phyloP scores from a whole-genome alignment of 2,797 vertebrate genomes.

The Scyliorhinus canicula region DNA sequence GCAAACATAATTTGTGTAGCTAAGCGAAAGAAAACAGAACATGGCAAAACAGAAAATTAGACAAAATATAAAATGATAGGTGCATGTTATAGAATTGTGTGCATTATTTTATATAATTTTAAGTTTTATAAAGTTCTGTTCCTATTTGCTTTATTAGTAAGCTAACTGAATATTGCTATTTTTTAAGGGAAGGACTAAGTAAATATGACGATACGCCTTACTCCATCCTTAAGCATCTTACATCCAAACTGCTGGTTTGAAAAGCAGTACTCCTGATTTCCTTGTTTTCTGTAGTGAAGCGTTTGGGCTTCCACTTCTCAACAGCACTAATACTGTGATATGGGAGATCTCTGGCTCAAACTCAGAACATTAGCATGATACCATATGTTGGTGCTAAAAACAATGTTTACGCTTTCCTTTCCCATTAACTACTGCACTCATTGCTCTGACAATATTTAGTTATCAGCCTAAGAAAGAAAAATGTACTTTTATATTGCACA shows the following conservation, averaged over 20 bases:
- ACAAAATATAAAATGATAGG: neutral
- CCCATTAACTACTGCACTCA: neutral
- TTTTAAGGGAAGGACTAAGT: neutral
- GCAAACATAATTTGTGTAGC: neutral
- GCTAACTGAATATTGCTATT: neutral
- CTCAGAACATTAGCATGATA: neutral
- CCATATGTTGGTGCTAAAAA: neutral
- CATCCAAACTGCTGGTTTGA: neutral
- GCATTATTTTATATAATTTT: neutral
- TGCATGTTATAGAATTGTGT: neutral
- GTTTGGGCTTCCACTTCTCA: neutral
- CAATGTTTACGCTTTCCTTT: neutral
- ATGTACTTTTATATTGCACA: neutral
- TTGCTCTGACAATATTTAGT: neutral
- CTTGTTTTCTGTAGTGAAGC: neutral
- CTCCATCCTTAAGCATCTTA: neutral
- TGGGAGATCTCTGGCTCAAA: neutral
- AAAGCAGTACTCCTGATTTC: neutral
- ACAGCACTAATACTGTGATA: neutral
- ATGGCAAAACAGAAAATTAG: neutral
- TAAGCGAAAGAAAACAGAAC: neutral
- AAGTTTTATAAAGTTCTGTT: neutral
- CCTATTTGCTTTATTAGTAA: neutral
- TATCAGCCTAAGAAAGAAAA: neutral
- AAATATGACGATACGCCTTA: neutral